A percentile compares a stretch with the other conserved stretches of the same genome.
These are phyloP conservation scores for Sitophilus oryzae DNA, from an alignment of 1,140 invertebrate genomes.

Conservation along the genomic window DNA sequence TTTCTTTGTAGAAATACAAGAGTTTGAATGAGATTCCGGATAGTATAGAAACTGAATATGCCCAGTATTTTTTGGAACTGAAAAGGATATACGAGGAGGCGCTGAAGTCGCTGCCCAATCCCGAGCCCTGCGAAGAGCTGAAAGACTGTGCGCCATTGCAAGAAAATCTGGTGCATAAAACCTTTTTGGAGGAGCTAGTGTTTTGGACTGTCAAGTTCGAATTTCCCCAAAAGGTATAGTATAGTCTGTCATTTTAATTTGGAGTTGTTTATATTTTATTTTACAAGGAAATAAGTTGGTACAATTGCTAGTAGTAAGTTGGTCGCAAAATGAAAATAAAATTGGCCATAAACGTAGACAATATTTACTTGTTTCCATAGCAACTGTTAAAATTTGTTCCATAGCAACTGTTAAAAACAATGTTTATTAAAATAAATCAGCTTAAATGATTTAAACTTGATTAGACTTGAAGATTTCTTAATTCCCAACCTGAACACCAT, in stretches of 20 bases:
- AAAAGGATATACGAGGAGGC: slow-evolving; percentile 74
- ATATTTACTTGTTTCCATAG: too few relatives aligned
- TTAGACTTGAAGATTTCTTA: too few relatives aligned
- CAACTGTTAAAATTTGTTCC: too few relatives aligned
- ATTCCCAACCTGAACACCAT: too few relatives aligned
- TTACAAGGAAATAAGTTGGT: too few relatives aligned
- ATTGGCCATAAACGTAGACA: neutral
- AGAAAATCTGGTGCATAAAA: slow-evolving; percentile 73
- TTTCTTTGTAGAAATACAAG: slow-evolving; percentile 50
- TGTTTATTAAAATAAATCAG: too few relatives aligned
- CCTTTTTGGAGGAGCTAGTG: slow-evolving; percentile 90
- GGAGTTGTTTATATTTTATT: too few relatives aligned
- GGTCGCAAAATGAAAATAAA: neutral
- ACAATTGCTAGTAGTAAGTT: neutral
- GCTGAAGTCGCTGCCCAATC: slow-evolving; percentile 69
- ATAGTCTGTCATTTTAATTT: neutral
- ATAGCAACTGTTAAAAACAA: too few relatives aligned
- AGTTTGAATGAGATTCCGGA: slow-evolving; percentile 55
- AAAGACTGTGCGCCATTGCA: slow-evolving; percentile 74
- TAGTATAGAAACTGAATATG: slow-evolving; percentile 57
- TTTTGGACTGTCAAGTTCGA: slow-evolving; percentile 98
- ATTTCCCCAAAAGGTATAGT: slow-evolving; percentile 78
- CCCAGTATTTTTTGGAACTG: slow-evolving; percentile 66
- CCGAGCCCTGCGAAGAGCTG: slow-evolving; percentile 68
- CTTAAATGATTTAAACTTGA: too few relatives aligned